phyloP scores from a whole-genome alignment of 2,888 invertebrate species.

The Drosophila robusta region DNA sequence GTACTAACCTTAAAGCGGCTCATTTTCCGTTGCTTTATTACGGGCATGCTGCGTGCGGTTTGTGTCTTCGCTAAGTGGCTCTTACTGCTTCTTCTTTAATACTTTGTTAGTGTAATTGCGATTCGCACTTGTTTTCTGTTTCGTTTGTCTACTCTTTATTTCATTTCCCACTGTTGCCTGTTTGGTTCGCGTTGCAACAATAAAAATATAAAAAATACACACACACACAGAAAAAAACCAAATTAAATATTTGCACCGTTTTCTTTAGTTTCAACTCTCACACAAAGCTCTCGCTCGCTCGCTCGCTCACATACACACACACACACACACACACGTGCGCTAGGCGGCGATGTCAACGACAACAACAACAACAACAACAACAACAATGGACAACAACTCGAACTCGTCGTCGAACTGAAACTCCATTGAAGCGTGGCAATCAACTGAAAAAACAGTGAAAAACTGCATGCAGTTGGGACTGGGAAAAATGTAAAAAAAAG shows the following conservation, averaged over 20 bases:
- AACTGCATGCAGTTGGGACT: conserved; percentile 51
- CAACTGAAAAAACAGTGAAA: conserved; percentile 68
- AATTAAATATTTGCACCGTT: conserved; percentile 26
- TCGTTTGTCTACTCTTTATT: conserved; percentile 13
- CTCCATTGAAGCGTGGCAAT: conserved; percentile 83
- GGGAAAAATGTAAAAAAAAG: conserved; percentile 41
- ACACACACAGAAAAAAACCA: conserved; percentile 12
- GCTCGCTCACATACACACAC: neutral
- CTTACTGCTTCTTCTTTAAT: conserved; percentile 3
- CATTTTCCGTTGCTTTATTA: conserved; percentile 83
- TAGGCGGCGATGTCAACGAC: conserved; percentile 36
- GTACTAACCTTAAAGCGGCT: conserved; percentile 82
- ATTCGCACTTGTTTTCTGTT: conserved; percentile 24
- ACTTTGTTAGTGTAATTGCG: conserved; percentile 11
- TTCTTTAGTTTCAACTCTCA: conserved; percentile 18
- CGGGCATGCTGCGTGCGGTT: conserved; percentile 67
- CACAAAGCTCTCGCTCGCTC: conserved; percentile 8
- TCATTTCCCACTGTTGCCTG: conserved; percentile 14
- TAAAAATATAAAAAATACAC: conserved; percentile 4
- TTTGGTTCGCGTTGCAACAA: conserved; percentile 14
- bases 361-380: conserved; percentile 49
- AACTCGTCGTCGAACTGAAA: conserved; percentile 66
- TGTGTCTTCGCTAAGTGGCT: conserved; percentile 44
- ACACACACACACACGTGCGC: conserved; percentile 9
- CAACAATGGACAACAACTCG: conserved; percentile 39